These are phyloP conservation scores for Steinernema hermaphroditum DNA, from an alignment of 2,888 invertebrate species.

Conservation along the genomic window DNA sequence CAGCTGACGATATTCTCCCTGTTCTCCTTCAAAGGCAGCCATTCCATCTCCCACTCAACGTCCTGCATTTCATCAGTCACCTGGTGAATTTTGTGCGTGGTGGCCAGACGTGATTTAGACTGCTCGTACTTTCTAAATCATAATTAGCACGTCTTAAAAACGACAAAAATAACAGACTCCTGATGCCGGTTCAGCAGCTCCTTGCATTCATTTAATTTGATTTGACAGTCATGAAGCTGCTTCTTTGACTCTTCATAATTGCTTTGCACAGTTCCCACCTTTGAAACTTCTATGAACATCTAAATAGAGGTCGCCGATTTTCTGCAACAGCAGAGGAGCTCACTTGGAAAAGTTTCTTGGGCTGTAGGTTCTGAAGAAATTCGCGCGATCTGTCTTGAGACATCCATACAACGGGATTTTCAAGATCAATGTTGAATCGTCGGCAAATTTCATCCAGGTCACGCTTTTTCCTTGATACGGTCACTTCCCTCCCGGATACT, in stretches of 20 bases:
- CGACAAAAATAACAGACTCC: too few species aligned
- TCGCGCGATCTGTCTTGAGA: constrained; percentile 89
- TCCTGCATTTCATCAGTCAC: constrained; percentile 20
- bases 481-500: constrained; percentile 34
- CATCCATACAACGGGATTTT: constrained; percentile 89
- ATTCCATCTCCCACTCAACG: neutral
- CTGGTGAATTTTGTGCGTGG: constrained; percentile 29
- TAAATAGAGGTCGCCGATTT: too few species aligned
- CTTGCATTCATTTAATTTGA: too few species aligned
- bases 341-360: constrained; percentile 76
- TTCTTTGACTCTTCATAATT: too few species aligned
- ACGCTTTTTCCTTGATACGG: constrained; percentile 46
- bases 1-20: neutral
- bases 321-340: too few species aligned
- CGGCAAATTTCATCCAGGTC: constrained; percentile 54
- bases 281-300: constrained; percentile 24
- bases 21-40: constrained; percentile 5
- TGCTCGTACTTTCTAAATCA: neutral
- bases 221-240: too few species aligned
- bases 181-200: too few species aligned
- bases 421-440: constrained; percentile 71
- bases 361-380: constrained; percentile 78
- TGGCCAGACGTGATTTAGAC: constrained; percentile 25
- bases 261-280: neutral
- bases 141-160: too few species aligned